phyloP scores from a whole-genome alignment of 2,888 invertebrate genomes.

The Lasioglossum figueresi region DNA sequence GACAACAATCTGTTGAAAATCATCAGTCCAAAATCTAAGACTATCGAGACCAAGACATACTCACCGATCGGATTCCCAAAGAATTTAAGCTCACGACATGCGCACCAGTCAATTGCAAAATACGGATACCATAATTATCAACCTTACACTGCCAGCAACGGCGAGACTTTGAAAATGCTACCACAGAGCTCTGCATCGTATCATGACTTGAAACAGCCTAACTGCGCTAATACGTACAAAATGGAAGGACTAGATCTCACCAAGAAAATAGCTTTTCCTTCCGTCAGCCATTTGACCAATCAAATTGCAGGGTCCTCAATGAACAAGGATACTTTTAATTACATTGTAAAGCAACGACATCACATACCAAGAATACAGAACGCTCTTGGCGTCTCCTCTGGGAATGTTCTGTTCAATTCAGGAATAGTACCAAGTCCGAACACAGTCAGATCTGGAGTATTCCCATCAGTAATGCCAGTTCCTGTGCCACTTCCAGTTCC shows the following conservation, averaged over 20 bases:
- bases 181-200: constrained; percentile 73
- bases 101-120: constrained; percentile 74
- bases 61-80: constrained; percentile 79
- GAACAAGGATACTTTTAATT: constrained; percentile 78
- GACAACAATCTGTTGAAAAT: constrained; percentile 77
- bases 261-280: constrained; percentile 74
- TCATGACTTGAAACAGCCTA: constrained; percentile 75
- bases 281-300: constrained; percentile 73
- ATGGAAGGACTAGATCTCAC: constrained; percentile 76
- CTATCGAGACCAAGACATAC: constrained; percentile 69
- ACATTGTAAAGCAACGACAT: constrained; percentile 79
- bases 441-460: constrained; percentile 71
- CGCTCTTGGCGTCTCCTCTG: constrained; percentile 73
- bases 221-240: constrained; percentile 73
- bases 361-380: constrained; percentile 72
- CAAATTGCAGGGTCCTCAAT: constrained; percentile 70
- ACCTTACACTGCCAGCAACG: constrained; percentile 77
- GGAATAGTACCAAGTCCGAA: constrained; percentile 74
- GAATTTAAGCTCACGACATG: constrained; percentile 69
- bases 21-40: constrained; percentile 74
- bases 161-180: constrained; percentile 75
- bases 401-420: constrained; percentile 79
- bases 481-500: constrained; percentile 77
- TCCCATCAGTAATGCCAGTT: constrained; percentile 78
- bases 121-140: constrained; percentile 80